Percentiles rank a stretch among this genome's conserved stretches.
Conservation (phyloP, 2,888 invertebrate species). For the Pandemis heparana region DNA sequence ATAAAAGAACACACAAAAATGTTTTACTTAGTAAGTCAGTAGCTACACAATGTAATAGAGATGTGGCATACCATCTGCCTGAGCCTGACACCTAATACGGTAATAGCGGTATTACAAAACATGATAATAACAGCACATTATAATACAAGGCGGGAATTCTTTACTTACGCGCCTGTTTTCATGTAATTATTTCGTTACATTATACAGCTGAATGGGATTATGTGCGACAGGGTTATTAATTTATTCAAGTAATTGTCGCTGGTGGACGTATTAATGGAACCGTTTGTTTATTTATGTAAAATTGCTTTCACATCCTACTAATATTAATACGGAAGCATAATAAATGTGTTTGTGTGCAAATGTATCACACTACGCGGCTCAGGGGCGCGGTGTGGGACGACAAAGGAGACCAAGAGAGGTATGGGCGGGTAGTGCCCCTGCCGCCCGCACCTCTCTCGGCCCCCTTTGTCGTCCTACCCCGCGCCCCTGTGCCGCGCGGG, state of each 20-base stretch:
- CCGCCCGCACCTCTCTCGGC: too few relatives aligned
- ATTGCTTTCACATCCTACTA: too few relatives aligned
- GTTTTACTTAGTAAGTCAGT: background rate
- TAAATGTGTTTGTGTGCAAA: too few relatives aligned
- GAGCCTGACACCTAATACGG: constrained; percentile 14
- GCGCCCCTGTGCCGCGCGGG: too few relatives aligned
- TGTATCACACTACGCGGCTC: too few relatives aligned
- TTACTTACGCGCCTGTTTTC: background rate
- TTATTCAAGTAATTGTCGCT: background rate
- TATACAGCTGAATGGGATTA: background rate
- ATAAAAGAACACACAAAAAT: background rate
- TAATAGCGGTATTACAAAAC: constrained; percentile 8
- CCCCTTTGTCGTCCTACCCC: too few relatives aligned
- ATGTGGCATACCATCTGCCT: constrained; percentile 4
- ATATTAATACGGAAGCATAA: too few relatives aligned
- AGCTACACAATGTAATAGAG: background rate
- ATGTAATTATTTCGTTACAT: background rate
- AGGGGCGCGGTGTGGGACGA: too few relatives aligned
- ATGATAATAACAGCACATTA: background rate
- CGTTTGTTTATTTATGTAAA: too few relatives aligned
- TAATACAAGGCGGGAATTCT: constrained; percentile 9
- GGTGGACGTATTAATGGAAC: background rate
- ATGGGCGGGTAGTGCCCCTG: too few relatives aligned
- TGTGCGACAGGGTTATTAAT: background rate
- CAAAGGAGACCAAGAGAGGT: too few relatives aligned